Conservation (phyloP, 2,113 vertebrate species). For the Turnix velox region DNA sequence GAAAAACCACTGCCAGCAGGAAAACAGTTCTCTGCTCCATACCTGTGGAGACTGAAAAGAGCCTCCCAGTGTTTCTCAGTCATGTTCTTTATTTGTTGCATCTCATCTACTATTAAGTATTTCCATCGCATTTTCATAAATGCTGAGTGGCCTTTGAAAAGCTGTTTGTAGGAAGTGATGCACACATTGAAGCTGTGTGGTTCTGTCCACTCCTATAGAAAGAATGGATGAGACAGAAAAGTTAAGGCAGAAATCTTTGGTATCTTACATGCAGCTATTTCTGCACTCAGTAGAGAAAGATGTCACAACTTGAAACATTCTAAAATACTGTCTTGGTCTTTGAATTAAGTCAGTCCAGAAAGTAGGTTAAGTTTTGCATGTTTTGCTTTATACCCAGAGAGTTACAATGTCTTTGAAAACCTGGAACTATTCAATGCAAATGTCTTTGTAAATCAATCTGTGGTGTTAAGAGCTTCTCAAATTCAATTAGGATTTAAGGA, state of each 20-base stretch:
- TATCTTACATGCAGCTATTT: neutral
- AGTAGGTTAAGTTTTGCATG: neutral
- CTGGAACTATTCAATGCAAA: neutral
- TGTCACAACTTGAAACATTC: neutral
- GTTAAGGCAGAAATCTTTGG: neutral
- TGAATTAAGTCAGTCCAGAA: neutral
- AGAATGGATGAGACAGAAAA: neutral
- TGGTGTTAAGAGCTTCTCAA: neutral
- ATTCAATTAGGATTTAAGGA: neutral
- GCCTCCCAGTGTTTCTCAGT: slow-evolving; percentile 90
- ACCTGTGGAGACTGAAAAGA: slow-evolving; percentile 85
- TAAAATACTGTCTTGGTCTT: neutral
- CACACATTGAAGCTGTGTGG: slow-evolving; percentile 89
- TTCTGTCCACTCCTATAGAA: slow-evolving; percentile 80
- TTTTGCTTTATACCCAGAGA: neutral
- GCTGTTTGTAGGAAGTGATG: slow-evolving; percentile 88
- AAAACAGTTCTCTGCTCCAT: neutral
- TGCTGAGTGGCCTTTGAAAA: slow-evolving; percentile 85
- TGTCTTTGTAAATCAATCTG: neutral
- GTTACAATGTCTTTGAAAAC: neutral
- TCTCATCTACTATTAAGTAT: slow-evolving; percentile 87
- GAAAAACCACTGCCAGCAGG: neutral
- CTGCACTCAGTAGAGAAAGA: neutral
- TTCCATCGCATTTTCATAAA: slow-evolving; percentile 85
- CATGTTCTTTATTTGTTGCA: slow-evolving; percentile 89